Evolutionary conservation across 1,140 invertebrate genomes (phyloP).

Genomic region (Drosophila sp.): DNA sequence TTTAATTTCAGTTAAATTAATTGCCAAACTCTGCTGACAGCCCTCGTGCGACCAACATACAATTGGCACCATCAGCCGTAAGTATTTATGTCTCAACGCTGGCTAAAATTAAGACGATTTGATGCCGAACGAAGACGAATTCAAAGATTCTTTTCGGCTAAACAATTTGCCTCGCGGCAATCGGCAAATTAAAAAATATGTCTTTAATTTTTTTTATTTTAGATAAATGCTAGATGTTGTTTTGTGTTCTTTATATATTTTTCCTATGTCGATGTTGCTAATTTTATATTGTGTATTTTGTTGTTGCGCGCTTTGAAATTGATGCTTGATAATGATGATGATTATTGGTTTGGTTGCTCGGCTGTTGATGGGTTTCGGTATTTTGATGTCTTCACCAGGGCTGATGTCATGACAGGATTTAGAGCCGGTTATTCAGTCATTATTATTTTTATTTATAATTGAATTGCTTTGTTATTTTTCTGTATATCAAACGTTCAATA

Average conservation of each 20-base stretch:
- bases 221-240: slow-evolving; percentile 8
- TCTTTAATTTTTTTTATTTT: slow-evolving; percentile 21
- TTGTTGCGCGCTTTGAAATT: slow-evolving; percentile 47
- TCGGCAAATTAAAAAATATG: slow-evolving; percentile 35
- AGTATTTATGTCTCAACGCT: slow-evolving; percentile 15
- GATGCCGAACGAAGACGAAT: slow-evolving; percentile 23
- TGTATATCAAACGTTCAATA: slow-evolving; percentile 1
- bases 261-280: slow-evolving; percentile 14
- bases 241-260: slow-evolving; percentile 8
- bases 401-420: slow-evolving; percentile 74
- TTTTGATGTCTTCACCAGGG: slow-evolving; percentile 29
- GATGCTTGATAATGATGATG: slow-evolving; percentile 60
- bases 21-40: background rate
- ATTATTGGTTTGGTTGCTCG: slow-evolving; percentile 43
- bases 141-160: slow-evolving; percentile 36
- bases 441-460: slow-evolving; percentile 25
- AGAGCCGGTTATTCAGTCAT: slow-evolving; percentile 43
- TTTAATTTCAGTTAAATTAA: background rate
- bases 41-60: slow-evolving; percentile 36
- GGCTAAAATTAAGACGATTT: slow-evolving; percentile 54
- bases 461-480: slow-evolving; percentile 35
- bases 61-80: slow-evolving; percentile 8
- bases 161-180: slow-evolving; percentile 30
- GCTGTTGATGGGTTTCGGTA: slow-evolving; percentile 23
- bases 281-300: slow-evolving; percentile 31